Base-by-base conservation (phyloP, 1,140 invertebrate species). In the Euura lappo region DNA sequence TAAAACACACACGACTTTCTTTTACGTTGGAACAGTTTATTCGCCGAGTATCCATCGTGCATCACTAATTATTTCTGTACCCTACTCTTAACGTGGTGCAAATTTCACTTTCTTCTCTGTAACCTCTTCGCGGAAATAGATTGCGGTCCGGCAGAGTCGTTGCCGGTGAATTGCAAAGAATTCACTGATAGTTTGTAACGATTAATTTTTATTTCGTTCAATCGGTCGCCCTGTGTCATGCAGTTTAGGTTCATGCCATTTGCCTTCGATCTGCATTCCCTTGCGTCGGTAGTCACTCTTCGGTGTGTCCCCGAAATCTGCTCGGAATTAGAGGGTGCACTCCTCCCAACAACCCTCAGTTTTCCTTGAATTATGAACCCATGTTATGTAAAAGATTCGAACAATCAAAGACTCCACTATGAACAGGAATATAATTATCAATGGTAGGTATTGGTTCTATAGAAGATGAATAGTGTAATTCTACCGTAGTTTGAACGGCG, bases 131-230 rank as follows among this genome's bases (percentile, higher is more conserved):
- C 4, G n/a, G 45, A 7, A 13, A 28, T 11, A 3, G 11, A 45
- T 45, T 3, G 3, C 4, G 69, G n/a, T 28, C 11, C 43, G 2
- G 69, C 51, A n/a, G 13, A 8, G 6, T 60, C 28, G 28, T 28
- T 60, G 28, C 28, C 28, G 28, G 28, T 28, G 28, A 68, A 28
- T 8, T 68, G 28, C 13, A 46, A 47, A 47, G 42, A 70, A 44
- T 72, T 72, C 6, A 72, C 65, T 67, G 44, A 67, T 51, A 47
- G 70, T 68, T 74, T 68, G 42, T 71, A 67, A 68, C 76, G 75
- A 11, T 71, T 74, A 13, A 80, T 77, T 76, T 85, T 86, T 3
- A 84, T 84, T 44, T 84, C 77, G 51, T 84, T 86, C 42, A 84
- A 72, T 69, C 73, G 77, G 65, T 84, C 83, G 2, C 84, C 83